These are phyloP conservation scores for Drosophila hawaiiensis DNA, from an alignment of 2,888 invertebrate species.

Conservation along the genomic window DNA sequence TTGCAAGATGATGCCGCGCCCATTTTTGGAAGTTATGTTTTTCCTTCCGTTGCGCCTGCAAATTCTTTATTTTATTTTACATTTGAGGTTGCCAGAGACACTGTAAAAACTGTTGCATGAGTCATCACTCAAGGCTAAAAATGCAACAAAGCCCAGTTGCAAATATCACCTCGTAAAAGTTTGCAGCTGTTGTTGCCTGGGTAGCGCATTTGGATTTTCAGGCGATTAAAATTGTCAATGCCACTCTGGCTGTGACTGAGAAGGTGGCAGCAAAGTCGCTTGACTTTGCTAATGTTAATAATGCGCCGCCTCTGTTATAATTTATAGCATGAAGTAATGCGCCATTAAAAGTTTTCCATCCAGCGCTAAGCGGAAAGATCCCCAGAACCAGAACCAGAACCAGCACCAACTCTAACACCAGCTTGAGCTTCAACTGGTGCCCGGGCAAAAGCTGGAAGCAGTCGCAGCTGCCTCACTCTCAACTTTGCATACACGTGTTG, in stretches of 20 bases:
- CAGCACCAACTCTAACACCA: constrained; percentile 1
- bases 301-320: constrained; percentile 75
- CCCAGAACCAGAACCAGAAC: constrained; percentile 3
- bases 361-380: constrained; percentile 50
- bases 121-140: constrained; percentile 17
- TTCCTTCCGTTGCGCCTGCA: background rate
- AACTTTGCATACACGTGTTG: constrained; percentile 80
- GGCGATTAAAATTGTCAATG: constrained; percentile 59
- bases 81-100: constrained; percentile 9
- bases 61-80: constrained; percentile 19
- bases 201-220: constrained; percentile 32
- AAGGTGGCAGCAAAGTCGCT: constrained; percentile 14
- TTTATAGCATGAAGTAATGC: constrained; percentile 79
- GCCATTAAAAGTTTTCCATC: constrained; percentile 79
- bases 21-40: constrained; percentile 14
- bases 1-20: constrained; percentile 19
- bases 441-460: constrained; percentile 39
- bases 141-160: constrained; percentile 10
- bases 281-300: constrained; percentile 75
- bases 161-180: constrained; percentile 6
- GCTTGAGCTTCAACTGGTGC: constrained; percentile 38
- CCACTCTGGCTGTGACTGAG: constrained; percentile 1
- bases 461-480: constrained; percentile 57
- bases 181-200: constrained; percentile 6
- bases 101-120: constrained; percentile 2